Evolutionary conservation across 1,140 invertebrate genomes (phyloP).

Genomic region (Fopius arisanus): DNA sequence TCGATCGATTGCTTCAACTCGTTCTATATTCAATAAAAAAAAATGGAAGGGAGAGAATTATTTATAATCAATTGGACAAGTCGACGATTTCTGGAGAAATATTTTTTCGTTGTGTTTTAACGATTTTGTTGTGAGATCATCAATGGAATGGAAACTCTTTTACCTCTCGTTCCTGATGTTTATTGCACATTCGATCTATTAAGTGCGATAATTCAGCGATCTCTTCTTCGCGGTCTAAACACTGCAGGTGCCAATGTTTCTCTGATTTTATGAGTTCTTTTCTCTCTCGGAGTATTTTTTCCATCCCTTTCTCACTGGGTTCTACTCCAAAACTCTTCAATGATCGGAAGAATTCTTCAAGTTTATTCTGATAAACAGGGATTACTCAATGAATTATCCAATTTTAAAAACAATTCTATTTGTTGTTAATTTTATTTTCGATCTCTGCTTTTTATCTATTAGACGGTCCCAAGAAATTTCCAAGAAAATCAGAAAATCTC

Average conservation of each 20-base stretch:
- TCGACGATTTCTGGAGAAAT: not conserved
- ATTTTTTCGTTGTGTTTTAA: not conserved
- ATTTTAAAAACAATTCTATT: not conserved
- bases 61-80: not conserved
- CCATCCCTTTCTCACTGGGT: not conserved
- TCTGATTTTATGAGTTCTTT: conserved; percentile 7
- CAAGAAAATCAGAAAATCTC: too few relatives aligned
- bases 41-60: not conserved
- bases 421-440: too few relatives aligned
- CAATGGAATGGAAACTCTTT: not conserved
- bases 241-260: not conserved
- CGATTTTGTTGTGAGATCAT: not conserved
- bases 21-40: not conserved
- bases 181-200: conserved; percentile 2
- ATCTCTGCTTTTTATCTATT: too few relatives aligned
- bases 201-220: conserved; percentile 2
- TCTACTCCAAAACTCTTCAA: not conserved
- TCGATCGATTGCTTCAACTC: not conserved
- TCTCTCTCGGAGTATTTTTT: conserved; percentile 1
- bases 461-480: too few relatives aligned
- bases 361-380: not conserved
- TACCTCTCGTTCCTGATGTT: conserved; percentile 2
- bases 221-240: conserved; percentile 11
- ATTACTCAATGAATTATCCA: not conserved
- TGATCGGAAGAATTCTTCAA: not conserved